A percentile compares a stretch with the other conserved stretches of the same genome.
Evolutionary conservation across 2,888 invertebrate species (phyloP).

Genomic region (Spicauda simplicius): DNA sequence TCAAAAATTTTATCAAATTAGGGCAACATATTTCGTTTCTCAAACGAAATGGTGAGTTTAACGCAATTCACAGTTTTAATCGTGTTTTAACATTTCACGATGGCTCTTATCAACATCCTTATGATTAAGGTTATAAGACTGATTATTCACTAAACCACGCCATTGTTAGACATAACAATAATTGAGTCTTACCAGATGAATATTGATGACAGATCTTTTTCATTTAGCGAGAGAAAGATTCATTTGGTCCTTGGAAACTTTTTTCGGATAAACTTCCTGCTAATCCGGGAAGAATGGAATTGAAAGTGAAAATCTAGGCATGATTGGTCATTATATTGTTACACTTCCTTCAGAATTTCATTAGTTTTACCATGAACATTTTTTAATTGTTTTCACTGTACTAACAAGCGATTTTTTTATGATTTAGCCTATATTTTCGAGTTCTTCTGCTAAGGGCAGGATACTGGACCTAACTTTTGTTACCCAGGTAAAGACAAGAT

Average conservation of each 20-base stretch:
- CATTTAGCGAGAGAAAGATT: constrained; percentile 35
- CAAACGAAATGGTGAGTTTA: not conserved
- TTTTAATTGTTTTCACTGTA: no score
- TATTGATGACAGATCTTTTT: constrained; percentile 39
- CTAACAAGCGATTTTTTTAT: no score
- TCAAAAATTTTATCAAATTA: no score
- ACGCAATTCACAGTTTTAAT: not conserved
- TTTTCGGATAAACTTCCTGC: constrained; percentile 18
- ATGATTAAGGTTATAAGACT: not conserved
- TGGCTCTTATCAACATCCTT: not conserved
- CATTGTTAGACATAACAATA: no score
- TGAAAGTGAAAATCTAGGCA: constrained; percentile 1
- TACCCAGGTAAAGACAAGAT: no score
- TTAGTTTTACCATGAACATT: no score
- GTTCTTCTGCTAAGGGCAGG: no score
- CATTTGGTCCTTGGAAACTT: constrained; percentile 25
- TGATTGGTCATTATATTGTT: constrained; percentile 10
- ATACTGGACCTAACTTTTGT: no score
- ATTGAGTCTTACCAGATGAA: constrained; percentile 2
- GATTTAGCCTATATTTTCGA: no score
- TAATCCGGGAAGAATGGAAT: constrained; percentile 13
- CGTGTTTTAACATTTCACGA: not conserved
- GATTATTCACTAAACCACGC: not conserved
- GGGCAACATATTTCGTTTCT: not conserved
- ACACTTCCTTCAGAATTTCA: no score